Percentiles rank a stretch among this genome's conserved stretches.
Evolutionary conservation across 2,888 invertebrate genomes (phyloP).

Genomic region (Cephalotes varians): DNA sequence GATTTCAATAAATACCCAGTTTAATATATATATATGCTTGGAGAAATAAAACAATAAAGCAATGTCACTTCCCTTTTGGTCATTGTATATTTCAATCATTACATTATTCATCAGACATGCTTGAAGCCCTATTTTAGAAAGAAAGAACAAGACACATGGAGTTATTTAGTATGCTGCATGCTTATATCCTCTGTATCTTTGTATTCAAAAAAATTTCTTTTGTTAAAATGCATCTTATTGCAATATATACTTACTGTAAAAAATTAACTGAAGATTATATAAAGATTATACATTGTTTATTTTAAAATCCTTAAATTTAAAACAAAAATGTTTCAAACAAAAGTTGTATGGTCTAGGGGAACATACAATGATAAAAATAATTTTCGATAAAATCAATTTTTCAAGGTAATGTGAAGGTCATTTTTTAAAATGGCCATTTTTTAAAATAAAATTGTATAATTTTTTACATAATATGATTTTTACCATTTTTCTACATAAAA

Average conservation of each 20-base stretch:
- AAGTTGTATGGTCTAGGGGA: too few species aligned
- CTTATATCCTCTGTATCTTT: conserved; percentile 63
- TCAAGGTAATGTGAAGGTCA: too few species aligned
- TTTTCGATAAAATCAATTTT: too few species aligned
- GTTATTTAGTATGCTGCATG: conserved; percentile 70
- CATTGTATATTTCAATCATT: conserved; percentile 69
- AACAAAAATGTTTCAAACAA: too few species aligned
- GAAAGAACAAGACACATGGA: conserved; percentile 70
- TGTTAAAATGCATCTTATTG: conserved; percentile 44
- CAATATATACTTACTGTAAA: conserved; percentile 1
- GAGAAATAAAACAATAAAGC: conserved; percentile 63
- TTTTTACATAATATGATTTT: too few species aligned
- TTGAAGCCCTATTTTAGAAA: conserved; percentile 65
- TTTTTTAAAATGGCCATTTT: too few species aligned
- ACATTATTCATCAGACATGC: conserved; percentile 77
- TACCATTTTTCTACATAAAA: too few species aligned
- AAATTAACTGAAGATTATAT: neutral
- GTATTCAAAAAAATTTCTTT: conserved; percentile 57
- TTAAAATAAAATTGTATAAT: too few species aligned
- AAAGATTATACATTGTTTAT: too few species aligned
- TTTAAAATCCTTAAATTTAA: too few species aligned
- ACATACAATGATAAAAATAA: too few species aligned
- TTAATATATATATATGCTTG: conserved; percentile 47
- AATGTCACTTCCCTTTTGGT: conserved; percentile 68
- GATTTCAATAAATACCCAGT: too few species aligned